phyloP scores from a whole-genome alignment of 2,888 invertebrate species.

The Griposia aprilina region DNA sequence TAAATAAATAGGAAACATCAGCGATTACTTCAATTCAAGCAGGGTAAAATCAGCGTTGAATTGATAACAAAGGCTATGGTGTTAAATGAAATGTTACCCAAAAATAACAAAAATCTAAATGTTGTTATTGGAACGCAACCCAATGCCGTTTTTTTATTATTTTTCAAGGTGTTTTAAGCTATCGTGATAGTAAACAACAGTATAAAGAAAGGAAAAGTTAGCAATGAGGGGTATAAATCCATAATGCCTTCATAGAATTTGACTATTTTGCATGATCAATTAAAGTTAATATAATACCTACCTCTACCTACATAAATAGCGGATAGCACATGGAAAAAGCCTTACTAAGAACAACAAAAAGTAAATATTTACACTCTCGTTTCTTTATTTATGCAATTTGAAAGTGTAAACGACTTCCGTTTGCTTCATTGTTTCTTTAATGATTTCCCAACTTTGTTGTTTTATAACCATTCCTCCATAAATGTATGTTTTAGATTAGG shows the following conservation, averaged over 20 bases:
- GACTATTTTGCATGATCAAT: neutral
- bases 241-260: neutral
- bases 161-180: neutral
- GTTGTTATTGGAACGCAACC: neutral
- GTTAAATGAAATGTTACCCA: neutral
- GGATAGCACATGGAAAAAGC: conserved; percentile 35
- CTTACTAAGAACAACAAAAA: conserved; percentile 27
- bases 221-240: neutral
- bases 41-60: neutral
- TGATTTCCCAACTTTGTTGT: conserved; percentile 10
- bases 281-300: neutral
- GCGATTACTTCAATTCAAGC: neutral
- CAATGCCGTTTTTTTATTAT: neutral
- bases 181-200: neutral
- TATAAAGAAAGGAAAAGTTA: neutral
- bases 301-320: neutral
- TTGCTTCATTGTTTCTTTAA: conserved; percentile 40
- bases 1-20: conserved; percentile 16
- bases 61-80: neutral
- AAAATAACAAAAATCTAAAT: neutral
- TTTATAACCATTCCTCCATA: conserved; percentile 7
- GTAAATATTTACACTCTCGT: conserved; percentile 37
- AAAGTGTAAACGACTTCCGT: conserved; percentile 52
- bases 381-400: conserved; percentile 55
- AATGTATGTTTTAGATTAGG: conserved; percentile 10